These are phyloP conservation scores for Lissonota sp. DNA, from an alignment of 2,888 invertebrate genomes.

Conservation along the genomic window DNA sequence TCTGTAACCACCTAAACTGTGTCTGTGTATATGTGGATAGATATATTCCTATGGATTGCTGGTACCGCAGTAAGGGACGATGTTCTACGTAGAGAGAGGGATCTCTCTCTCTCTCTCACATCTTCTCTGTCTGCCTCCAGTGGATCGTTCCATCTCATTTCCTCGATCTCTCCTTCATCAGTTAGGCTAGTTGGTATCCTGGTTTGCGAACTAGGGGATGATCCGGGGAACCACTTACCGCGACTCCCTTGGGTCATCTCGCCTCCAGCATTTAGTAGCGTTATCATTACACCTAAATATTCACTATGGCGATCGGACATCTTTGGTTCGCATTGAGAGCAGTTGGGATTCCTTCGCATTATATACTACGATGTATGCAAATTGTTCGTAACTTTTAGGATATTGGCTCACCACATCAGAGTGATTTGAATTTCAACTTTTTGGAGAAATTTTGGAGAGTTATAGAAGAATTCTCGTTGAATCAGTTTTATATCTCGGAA, in stretches of 20 bases:
- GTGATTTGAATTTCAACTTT: background rate
- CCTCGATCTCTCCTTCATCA: constrained; percentile 15
- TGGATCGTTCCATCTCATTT: constrained; percentile 68
- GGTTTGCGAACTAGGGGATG: constrained; percentile 25
- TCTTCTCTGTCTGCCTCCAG: background rate
- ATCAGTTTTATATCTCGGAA: no score
- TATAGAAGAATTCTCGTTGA: no score
- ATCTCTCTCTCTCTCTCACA: background rate
- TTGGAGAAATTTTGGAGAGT: no score
- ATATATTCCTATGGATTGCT: constrained; percentile 16
- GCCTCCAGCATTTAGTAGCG: constrained; percentile 44
- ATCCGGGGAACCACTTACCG: constrained; percentile 61
- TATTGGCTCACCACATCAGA: background rate
- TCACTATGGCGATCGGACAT: constrained; percentile 20
- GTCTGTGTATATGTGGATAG: background rate
- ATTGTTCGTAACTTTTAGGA: background rate
- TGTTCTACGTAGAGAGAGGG: background rate
- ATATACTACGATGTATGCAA: background rate
- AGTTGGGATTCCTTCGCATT: constrained; percentile 20
- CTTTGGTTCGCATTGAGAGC: constrained; percentile 24
- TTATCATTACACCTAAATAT: constrained; percentile 31
- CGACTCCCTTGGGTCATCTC: constrained; percentile 56
- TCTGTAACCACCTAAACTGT: background rate
- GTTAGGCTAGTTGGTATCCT: constrained; percentile 22
- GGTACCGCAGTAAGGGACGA: constrained; percentile 22